Conservation (phyloP, 1,140 invertebrate genomes). For the Musca vetustissima region DNA sequence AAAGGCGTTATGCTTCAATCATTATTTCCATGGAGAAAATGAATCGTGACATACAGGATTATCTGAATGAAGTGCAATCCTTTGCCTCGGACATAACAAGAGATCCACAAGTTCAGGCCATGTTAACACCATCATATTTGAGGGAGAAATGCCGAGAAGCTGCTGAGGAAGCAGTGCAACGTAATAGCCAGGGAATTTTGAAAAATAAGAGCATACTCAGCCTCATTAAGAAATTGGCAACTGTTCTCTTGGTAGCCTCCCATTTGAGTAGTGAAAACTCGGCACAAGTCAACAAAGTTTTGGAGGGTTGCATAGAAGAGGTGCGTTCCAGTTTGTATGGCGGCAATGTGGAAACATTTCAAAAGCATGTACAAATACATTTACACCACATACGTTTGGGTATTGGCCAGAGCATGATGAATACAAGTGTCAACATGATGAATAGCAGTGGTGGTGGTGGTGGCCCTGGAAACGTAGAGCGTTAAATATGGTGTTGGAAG, state of each 20-base stretch:
- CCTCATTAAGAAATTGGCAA: slow-evolving; percentile 85
- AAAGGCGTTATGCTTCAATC: slow-evolving; percentile 83
- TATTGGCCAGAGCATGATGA: slow-evolving; percentile 38
- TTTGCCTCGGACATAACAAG: slow-evolving; percentile 86
- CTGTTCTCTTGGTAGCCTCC: slow-evolving; percentile 90
- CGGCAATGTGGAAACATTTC: slow-evolving; percentile 81
- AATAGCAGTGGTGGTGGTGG: slow-evolving; percentile 6
- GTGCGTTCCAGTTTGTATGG: slow-evolving; percentile 76
- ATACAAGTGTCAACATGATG: slow-evolving; percentile 23
- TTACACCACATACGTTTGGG: slow-evolving; percentile 86
- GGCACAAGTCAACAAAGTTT: slow-evolving; percentile 87
- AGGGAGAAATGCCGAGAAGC: slow-evolving; percentile 84
- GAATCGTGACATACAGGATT: slow-evolving; percentile 84
- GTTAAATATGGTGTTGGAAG: not conserved
- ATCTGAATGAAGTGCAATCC: slow-evolving; percentile 81
- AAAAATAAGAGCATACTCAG: slow-evolving; percentile 68
- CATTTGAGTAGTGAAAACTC: slow-evolving; percentile 82
- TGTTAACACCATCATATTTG: slow-evolving; percentile 84
- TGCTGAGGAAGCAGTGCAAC: slow-evolving; percentile 77
- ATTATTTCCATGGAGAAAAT: slow-evolving; percentile 90
- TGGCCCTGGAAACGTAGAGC: not conserved
- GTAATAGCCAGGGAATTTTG: slow-evolving; percentile 68
- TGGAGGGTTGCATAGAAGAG: slow-evolving; percentile 89
- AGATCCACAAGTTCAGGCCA: slow-evolving; percentile 82
- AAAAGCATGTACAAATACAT: slow-evolving; percentile 88